Evolutionary conservation across 2,113 vertebrate genomes (phyloP).

Genomic region (Phalacrocorax pelagicus): DNA sequence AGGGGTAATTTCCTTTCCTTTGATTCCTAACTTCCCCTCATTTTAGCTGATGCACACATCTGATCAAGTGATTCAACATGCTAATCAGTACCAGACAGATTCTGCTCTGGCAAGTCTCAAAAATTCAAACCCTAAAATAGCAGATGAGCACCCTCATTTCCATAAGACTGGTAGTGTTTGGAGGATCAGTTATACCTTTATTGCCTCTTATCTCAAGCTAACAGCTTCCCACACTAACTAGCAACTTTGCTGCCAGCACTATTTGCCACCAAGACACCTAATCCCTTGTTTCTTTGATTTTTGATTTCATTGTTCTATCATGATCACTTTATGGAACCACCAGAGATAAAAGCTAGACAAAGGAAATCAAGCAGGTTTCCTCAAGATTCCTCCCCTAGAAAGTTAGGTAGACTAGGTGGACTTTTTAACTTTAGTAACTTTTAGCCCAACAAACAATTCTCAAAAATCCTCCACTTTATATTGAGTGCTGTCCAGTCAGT

Average conservation of each 20-base stretch:
- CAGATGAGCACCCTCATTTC: neutral
- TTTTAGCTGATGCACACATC: slow-evolving; percentile 39
- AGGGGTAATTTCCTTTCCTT: slow-evolving; percentile 38
- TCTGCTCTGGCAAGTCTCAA: neutral
- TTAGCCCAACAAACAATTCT: neutral
- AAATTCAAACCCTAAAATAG: slow-evolving; percentile 14
- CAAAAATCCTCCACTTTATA: neutral
- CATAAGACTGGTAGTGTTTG: neutral
- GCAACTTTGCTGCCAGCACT: neutral
- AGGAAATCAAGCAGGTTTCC: neutral
- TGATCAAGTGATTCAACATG: slow-evolving; percentile 33
- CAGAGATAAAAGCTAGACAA: neutral
- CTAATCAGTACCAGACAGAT: slow-evolving; percentile 16
- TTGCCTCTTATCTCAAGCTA: neutral
- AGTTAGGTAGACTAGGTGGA: neutral
- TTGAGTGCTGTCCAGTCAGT: neutral
- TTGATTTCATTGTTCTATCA: neutral
- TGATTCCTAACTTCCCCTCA: slow-evolving; percentile 32
- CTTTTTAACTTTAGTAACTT: neutral
- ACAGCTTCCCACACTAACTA: neutral
- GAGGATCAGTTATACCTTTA: neutral
- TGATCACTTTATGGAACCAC: neutral
- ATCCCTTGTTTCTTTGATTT: neutral
- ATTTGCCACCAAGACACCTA: neutral
- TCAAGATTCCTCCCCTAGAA: neutral